Evolutionary conservation across 2,113 vertebrate genomes (phyloP).

Genomic region (Clarias batrachus): DNA sequence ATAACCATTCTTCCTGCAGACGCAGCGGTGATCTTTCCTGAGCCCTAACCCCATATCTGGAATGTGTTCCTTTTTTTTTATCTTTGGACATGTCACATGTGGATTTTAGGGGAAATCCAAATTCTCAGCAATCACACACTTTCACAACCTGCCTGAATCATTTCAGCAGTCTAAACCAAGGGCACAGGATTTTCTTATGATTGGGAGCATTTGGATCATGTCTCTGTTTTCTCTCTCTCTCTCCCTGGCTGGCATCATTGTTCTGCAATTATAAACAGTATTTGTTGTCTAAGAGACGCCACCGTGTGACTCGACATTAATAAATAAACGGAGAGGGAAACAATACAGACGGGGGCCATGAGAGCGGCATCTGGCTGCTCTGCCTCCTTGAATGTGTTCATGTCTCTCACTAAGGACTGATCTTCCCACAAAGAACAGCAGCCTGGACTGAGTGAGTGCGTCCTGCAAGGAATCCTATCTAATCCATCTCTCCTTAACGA

Average conservation of each 20-base stretch:
- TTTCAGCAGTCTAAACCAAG: neutral
- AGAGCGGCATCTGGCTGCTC: constrained; percentile 50
- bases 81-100: neutral
- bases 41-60: neutral
- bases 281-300: constrained; percentile 39
- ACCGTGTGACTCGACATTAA: constrained; percentile 45
- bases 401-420: constrained; percentile 39
- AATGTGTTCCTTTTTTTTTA: neutral
- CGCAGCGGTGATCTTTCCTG: neutral
- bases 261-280: constrained; percentile 52
- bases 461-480: constrained; percentile 10
- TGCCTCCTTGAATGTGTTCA: constrained; percentile 29
- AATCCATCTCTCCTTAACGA: constrained; percentile 1
- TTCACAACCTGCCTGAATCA: neutral
- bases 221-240: constrained; percentile 21
- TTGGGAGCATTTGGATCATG: constrained; percentile 13
- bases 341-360: constrained; percentile 46
- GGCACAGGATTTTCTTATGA: constrained; percentile 28
- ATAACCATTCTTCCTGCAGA: constrained; percentile 11
- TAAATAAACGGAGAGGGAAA: constrained; percentile 51
- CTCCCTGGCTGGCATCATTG: constrained; percentile 19
- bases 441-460: constrained; percentile 25
- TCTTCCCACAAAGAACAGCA: constrained; percentile 30
- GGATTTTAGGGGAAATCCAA: neutral
- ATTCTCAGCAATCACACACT: neutral